Percentiles rank a stretch among this genome's conserved stretches.
phyloP scores from a whole-genome alignment of 2,797 vertebrate species.

The Oceanodroma leucorhoa region DNA sequence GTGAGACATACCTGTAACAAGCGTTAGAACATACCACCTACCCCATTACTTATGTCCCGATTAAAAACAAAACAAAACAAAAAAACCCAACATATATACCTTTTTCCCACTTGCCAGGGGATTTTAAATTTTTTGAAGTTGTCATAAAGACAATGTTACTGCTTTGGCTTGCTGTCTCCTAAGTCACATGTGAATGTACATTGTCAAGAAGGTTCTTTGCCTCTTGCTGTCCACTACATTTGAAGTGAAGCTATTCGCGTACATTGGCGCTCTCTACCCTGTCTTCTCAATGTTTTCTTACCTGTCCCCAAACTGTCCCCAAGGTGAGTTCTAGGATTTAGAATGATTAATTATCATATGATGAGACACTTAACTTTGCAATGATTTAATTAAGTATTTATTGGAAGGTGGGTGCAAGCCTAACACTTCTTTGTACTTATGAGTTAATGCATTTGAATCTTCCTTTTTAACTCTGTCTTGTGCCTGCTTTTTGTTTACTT shows the following conservation, averaged over 20 bases:
- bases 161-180: background rate
- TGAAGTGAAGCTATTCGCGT: background rate
- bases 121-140: background rate
- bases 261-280: accelerated
- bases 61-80: background rate
- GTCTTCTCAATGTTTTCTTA: background rate
- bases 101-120: background rate
- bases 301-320: background rate
- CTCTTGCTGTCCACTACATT: background rate
- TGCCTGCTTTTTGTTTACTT: background rate
- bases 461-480: background rate
- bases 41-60: background rate
- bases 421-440: background rate
- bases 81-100: background rate
- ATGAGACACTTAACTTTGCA: background rate
- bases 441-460: background rate
- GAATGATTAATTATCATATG: background rate
- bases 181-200: background rate
- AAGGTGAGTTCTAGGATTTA: background rate
- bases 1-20: background rate
- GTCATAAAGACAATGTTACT: background rate
- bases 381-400: background rate
- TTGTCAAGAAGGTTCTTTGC: background rate
- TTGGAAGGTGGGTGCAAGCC: background rate
- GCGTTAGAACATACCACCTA: background rate